Base-by-base conservation (phyloP, 2,797 vertebrate species). In the Vireo griseus region DNA sequence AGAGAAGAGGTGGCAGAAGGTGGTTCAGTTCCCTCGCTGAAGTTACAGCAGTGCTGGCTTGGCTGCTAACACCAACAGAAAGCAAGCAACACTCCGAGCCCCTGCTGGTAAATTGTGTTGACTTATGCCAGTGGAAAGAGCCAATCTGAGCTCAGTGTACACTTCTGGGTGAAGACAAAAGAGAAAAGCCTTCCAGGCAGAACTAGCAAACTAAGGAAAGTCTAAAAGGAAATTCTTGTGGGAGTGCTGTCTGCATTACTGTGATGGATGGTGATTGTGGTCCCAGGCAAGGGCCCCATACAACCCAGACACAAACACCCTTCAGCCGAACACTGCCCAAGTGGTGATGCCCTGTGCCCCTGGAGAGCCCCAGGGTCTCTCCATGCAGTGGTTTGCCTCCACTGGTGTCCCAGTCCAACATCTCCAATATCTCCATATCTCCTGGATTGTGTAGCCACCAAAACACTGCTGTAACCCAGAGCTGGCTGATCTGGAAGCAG, bases 231-330 rank as follows among this genome's bases (percentile, higher is more conserved):
- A 79, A 94, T 92, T 87, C 80, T 20, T 75, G 63, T 31, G 48
- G 74, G 31, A 67, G 20, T n/a, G 15, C 40, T 74, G 83, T 88
- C 71, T 87, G n/a, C 24, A 6, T 72, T 84, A 26, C 59, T 5
- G 2, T 42, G 72, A 63, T 4, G 7, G 35, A 47, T 35, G 35
- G 18, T 37, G 16, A 28, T 29, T 57, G 35, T 4, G 2, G 65
- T 55, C n/a, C 17, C 0, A 0, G 81, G 44, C 69, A 69, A 0
- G 0, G 42, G 33, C 4, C 42, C 29, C 13, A 3, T 7, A 13
- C 4, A 47, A 66, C 39, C 28, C 2, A 2, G 48, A 59, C 55
- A 48, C 13, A 75, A 92, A 66, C 35, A 48, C 5, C 37, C 55
- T 67, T 62, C 67, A 67, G 17, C 20, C 24, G 87, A 69, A 57